Evolutionary conservation across 1,140 invertebrate genomes (phyloP), one percentile per base, ranked within the genome.

Genomic region (Trichonephila inaurata): DNA sequence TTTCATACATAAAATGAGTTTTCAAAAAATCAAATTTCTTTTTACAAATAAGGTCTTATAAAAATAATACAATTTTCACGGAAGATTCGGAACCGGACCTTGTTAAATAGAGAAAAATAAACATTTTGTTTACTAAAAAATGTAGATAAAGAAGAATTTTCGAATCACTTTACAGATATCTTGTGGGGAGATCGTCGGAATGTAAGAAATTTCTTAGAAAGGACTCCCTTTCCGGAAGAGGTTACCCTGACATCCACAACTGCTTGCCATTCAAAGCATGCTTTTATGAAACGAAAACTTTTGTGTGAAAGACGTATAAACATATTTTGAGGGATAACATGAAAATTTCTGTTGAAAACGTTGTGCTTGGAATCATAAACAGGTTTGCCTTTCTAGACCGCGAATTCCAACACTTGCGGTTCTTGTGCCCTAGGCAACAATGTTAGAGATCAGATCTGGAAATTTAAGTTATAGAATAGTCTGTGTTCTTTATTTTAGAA

Each of bases 181-280:
- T 24, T 28, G 69, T 33, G 69, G 16, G 3, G 28, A 24, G 33
- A 77, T 77, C 12, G 72, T 19, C 28, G 6, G 33, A 77, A 77
- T 77, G 72, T 28, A 77, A 77, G 72, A 77, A 77, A 40, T 77
- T 77, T 77, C 28, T 7, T 18, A 77, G 72, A 18, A 40, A 77
- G 72, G 72, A 77, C 72, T 77, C 72, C 7, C 33, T 77, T 77
- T 77, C 72, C 14, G 3, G 28, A 40, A 40, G 72, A 40, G 72
- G 72, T 19, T 28, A 40, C 18, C 18, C 24, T 61, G 61, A 61
- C 28, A 33, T 33, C 64, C 60, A 62, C 28, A 40, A 60, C 89
- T 91, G 58, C 40, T 91, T 91, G 58, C 66, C 58, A 91, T 91
- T 91, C 89, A 91, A 91, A 91, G 60, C 89, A 91, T 81, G 89